Evolutionary conservation across 2,888 invertebrate species (phyloP), one percentile per base, ranked within the genome.

Genomic region (Drosophila macrothrix): DNA sequence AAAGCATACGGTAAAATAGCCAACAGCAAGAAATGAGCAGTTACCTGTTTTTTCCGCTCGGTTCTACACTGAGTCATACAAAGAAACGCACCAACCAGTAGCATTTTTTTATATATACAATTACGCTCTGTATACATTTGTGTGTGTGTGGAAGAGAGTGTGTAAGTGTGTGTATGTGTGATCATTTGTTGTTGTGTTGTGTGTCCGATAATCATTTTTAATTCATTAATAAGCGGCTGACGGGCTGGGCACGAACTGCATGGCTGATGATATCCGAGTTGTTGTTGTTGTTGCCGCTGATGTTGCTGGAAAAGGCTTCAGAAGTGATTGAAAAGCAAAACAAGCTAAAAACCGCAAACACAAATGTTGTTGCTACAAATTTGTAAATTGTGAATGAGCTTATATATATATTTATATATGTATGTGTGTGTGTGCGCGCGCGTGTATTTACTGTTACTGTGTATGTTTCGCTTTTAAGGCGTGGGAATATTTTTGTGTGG

Each of bases 191-290:
- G 82, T 69, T 77, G 65, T 84, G 72, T 68, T 80, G 80, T 73
- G 69, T 77, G 77, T 74, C 76, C 65, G 82, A 82, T 84, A 80
- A 84, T 83, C 82, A 83, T 80, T 84, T 80, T 82, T 85, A 86
- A 86, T 86, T 88, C 83, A 85, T 85, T 85, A 85, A 81, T 84
- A 88, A 85, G 81, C 88, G 74, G 61, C 67, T 56, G 73, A 78
- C 69, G 76, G 56, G 58, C 66, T 67, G 76, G 56, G 65, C 74
- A 58, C 73, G 73, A 53, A 28, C 75, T 77, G 70, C 67, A 77
- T 73, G 62, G 70, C 77, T 67, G 79, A 62, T 80, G 74, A 78
- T 80, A 72, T 70, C 67, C 61, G 52, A 61, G 35, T 56, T 64
- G 61, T 53, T 31, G 31, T 31, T 37, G 43, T 37, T 60, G 28